Conservation (phyloP, 2,888 invertebrate genomes). For the Rhamnusium bicolor region DNA sequence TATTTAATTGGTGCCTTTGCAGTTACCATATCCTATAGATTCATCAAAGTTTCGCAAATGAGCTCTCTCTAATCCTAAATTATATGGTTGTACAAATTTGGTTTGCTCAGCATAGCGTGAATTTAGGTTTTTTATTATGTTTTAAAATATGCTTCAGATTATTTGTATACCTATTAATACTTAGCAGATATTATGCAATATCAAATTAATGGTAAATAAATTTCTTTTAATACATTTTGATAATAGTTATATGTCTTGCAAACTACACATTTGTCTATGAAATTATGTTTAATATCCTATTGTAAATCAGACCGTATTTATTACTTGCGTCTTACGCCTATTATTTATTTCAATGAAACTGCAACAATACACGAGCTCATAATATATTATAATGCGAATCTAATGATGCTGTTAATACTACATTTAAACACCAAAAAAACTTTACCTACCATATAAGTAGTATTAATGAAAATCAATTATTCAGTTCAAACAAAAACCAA, state of each 20-base stretch:
- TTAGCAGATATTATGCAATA: not conserved
- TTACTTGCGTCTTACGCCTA: not conserved
- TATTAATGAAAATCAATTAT: not conserved
- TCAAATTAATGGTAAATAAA: not conserved
- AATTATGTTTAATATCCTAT: not conserved
- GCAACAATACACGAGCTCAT: not conserved
- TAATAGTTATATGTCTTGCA: not conserved
- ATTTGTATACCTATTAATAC: not conserved
- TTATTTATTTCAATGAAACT: not conserved
- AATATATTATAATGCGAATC: not conserved
- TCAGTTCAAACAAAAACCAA: not conserved
- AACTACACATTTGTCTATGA: not conserved
- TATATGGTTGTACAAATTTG: not conserved
- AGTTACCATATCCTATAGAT: not conserved
- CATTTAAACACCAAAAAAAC: not conserved
- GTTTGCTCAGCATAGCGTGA: not conserved
- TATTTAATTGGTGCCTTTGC: not conserved
- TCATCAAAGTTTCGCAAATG: not conserved
- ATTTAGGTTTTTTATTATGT: not conserved
- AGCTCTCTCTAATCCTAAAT: not conserved
- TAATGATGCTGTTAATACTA: not conserved
- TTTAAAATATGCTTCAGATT: not conserved
- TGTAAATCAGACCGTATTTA: not conserved
- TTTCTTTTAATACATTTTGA: not conserved
- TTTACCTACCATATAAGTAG: not conserved